Evolutionary conservation across 2,797 vertebrate genomes (phyloP), one percentile per base, ranked within the genome.

Genomic region (Gila robusta): DNA sequence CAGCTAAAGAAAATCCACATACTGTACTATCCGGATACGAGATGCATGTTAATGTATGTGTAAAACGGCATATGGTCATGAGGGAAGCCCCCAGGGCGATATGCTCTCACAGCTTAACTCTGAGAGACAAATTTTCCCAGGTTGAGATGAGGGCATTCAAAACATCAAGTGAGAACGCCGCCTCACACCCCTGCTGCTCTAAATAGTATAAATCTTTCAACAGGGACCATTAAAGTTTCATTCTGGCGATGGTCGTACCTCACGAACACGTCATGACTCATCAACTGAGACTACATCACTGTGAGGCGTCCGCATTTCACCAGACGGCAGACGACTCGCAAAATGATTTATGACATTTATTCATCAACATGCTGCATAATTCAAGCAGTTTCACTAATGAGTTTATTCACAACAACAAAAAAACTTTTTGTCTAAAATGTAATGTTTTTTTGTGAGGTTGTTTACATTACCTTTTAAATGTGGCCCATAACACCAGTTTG

Each of bases 151-250:
- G 41, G 52, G 66, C 14, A 0, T 66, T 78, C 52, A 72, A 69
- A 28, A 72, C 64, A 80, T 69, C 17, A 64, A 39, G 47, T 19
- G 47, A 84, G 72, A 76, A 37, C 11, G 21, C 76, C 2, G 17
- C 77, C 71, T 66, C 59, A 69, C 64, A 64, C 47, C 47, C 56
- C 28, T 62, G 41, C 28, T 17, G 71, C 67, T 82, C 54, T 35
- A 84, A 79, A 82, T 47, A 80, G 59, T 73, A 70, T 87, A 59
- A 86, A 84, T 87, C 73, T 76, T 89, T 88, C 74, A 88, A 81
- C 49, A 23, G 62, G 28, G 19, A 77, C 59, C 82, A 83, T 87
- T 78, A 85, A 52, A 71, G 66, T 84, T 78, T 87, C 7, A 84
- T 81, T 81, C 77, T 7, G 19, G n/a, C 8, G 41, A 86, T 17